Evolutionary conservation across 92 coral and sea anemone genomes (phyloP), one percentile per base, ranked within the genome.

Genomic region (Epizoanthus rinbou): DNA sequence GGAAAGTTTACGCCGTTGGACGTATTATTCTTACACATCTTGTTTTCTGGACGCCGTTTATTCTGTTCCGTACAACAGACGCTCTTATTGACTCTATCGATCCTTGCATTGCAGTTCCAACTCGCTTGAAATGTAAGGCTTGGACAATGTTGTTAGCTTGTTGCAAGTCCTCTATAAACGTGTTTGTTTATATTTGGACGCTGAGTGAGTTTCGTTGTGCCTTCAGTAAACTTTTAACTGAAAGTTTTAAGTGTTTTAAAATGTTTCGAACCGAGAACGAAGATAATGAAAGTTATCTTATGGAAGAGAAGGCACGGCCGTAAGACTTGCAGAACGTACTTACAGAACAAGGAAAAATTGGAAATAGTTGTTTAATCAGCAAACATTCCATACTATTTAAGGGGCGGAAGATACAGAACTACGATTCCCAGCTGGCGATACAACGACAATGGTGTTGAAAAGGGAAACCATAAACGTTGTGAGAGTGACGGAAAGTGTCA

Each of bases 101-200:
- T 9, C 82, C 71, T 16, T 78, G 82, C 17, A 24, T 19, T 23
- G 82, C 47, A 59, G 35, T 78, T 10, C 22, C 63, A 60, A 78
- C 37, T 3, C 82, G 82, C 41, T 23, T 62, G 3, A 41, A 60
- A 41, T 18, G 23, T 1, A 62, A 33, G 53, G 69, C 37, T 62
- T 23, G 43, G 41, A 43, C 82, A 6, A 22, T 78, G 70, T 43
- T 78, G 6, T 39, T 78, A 62, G 57, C 69, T 14, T 19, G 63
- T 43, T 37, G 14, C 2, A 78, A 78, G 69, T 78, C 82, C 13
- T 16, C 82, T 1, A 17, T 78, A 14, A 78, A 78, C 19, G 58
- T 69, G 22, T 78, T 37, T 41, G 47, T 78, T 22, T 63, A 78
- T 43, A 60, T 63, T 60, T 63, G 72, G 82, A 78, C 62, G 43